Conservation (phyloP, 2,797 vertebrate species). For the Oreochromis mossambicus region DNA sequence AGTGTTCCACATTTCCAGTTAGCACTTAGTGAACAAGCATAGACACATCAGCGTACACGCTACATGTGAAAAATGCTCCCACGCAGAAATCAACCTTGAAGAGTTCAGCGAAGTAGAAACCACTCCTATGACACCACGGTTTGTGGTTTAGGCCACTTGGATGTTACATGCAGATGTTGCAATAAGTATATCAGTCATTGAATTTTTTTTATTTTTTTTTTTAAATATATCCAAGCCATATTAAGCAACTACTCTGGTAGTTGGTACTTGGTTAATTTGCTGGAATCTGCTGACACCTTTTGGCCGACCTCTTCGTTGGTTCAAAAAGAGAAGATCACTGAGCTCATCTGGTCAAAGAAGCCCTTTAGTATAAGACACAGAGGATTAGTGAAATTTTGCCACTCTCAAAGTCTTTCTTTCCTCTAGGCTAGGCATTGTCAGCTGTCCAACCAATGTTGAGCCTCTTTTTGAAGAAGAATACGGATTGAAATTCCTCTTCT, state of each 20-base stretch:
- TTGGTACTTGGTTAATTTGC: neutral
- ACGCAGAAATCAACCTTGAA: conserved; percentile 12
- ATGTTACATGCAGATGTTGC: conserved; percentile 17
- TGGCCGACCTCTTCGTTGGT: conserved; percentile 14
- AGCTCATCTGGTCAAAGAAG: conserved; percentile 42
- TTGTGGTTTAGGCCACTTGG: conserved; percentile 43
- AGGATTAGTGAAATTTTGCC: conserved; percentile 56
- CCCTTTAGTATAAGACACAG: conserved; percentile 30
- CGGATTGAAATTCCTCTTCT: conserved; percentile 35
- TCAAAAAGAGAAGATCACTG: conserved; percentile 24
- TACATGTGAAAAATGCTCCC: conserved; percentile 20
- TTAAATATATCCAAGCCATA: neutral
- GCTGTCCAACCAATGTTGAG: conserved; percentile 18
- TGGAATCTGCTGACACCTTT: conserved; percentile 13
- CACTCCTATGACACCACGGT: conserved; percentile 6
- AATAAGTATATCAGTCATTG: conserved; percentile 15
- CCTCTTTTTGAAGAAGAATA: conserved; percentile 4
- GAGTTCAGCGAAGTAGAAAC: neutral
- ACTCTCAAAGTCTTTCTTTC: conserved; percentile 36
- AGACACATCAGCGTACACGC: conserved; percentile 25
- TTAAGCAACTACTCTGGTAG: accelerated
- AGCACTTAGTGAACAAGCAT: conserved; percentile 23
- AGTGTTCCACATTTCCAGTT: conserved; percentile 46
- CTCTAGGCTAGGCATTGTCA: conserved; percentile 23
- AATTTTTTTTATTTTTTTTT: neutral